Conservation (phyloP, 2,113 vertebrate genomes). For the Toxotes chatareus region DNA sequence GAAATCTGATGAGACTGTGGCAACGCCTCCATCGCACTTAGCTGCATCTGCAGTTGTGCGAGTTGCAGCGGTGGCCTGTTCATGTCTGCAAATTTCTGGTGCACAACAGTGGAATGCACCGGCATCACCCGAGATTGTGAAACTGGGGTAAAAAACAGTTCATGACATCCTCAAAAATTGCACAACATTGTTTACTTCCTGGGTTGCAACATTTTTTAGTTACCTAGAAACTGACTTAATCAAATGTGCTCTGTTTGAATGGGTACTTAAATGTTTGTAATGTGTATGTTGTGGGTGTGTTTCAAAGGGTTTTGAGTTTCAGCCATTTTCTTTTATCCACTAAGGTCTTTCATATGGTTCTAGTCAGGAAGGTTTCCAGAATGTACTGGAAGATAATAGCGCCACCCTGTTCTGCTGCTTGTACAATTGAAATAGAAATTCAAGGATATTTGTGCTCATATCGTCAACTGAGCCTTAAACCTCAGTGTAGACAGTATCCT, state of each 20-base stretch:
- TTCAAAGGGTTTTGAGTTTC: not conserved
- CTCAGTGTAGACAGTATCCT: not conserved
- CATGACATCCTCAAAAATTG: conserved; percentile 46
- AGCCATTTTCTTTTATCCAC: not conserved
- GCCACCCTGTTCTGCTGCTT: not conserved
- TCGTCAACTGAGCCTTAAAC: not conserved
- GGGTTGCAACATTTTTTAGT: not conserved
- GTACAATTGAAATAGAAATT: not conserved
- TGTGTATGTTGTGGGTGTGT: not conserved
- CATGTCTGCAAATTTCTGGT: conserved; percentile 44
- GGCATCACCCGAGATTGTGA: conserved; percentile 10
- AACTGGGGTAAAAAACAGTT: conserved; percentile 56
- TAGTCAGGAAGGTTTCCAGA: not conserved
- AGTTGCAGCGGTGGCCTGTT: not conserved
- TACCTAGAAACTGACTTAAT: conserved; percentile 18
- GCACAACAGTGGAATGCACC: conserved; percentile 38
- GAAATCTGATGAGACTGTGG: conserved; percentile 49
- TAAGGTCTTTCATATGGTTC: not conserved
- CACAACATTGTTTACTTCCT: conserved; percentile 45
- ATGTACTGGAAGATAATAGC: not conserved
- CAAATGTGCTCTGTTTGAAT: not conserved
- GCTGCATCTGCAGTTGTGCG: conserved; percentile 38
- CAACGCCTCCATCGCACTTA: not conserved
- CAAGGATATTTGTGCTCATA: not conserved
- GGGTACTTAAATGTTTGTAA: not conserved